Percentiles rank a stretch among this genome's conserved stretches.
Evolutionary conservation across 2,797 vertebrate genomes (phyloP).

Genomic region (Hippocampus kuda): DNA sequence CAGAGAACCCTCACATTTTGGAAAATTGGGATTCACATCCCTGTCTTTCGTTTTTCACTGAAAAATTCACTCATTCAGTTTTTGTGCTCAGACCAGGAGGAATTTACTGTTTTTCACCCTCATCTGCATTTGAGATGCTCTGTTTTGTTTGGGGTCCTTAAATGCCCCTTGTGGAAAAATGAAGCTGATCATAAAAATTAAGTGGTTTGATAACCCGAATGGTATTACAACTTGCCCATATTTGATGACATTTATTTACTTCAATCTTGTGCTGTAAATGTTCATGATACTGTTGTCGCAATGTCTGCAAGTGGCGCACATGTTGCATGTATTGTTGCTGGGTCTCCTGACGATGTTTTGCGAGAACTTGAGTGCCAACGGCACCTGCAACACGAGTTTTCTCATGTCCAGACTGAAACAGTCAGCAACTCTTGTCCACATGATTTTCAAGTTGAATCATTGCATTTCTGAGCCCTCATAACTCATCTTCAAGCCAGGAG

Average conservation of each 20-base stretch:
- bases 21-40: too few relatives aligned
- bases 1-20: constrained; percentile 6
- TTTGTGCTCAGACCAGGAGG: constrained; percentile 9
- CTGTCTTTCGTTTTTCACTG: too few relatives aligned
- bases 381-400: constrained; percentile 70
- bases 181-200: too few relatives aligned
- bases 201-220: too few relatives aligned
- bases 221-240: too few relatives aligned
- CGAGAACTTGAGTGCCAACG: constrained; percentile 66
- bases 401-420: constrained; percentile 68
- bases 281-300: constrained; percentile 19
- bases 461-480: constrained; percentile 68
- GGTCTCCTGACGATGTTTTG: constrained; percentile 62
- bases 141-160: too few relatives aligned
- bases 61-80: too few relatives aligned
- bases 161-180: too few relatives aligned
- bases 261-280: constrained; percentile 37
- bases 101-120: too few relatives aligned
- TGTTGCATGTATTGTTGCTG: constrained; percentile 56
- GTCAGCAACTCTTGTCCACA: constrained; percentile 68
- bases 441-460: constrained; percentile 68
- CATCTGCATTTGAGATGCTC: too few relatives aligned
- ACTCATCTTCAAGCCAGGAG: constrained; percentile 73
- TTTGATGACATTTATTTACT: constrained; percentile 3
- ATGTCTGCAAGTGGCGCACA: constrained; percentile 45